Evolutionary conservation across 1,140 invertebrate genomes (phyloP).

Genomic region (Drosophila parvula): DNA sequence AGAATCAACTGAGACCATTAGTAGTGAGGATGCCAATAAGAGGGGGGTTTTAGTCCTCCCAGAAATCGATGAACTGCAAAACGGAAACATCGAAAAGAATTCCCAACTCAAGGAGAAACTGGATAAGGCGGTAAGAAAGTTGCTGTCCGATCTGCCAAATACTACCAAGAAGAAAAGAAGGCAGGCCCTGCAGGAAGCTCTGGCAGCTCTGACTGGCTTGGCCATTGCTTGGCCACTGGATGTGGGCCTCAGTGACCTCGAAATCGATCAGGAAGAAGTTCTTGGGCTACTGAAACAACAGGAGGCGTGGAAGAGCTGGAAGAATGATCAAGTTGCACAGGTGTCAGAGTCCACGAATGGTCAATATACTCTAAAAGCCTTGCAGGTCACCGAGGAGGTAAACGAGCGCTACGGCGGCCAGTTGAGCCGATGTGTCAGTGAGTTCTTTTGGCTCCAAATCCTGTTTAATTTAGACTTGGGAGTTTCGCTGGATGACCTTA

Average conservation of each 20-base stretch:
- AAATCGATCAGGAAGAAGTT: background rate
- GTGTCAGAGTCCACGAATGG: constrained; percentile 2
- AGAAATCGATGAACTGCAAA: background rate
- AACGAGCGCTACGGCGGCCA: background rate
- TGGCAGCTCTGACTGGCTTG: background rate
- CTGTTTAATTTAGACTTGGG: constrained; percentile 6
- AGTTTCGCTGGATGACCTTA: background rate
- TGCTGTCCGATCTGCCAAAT: constrained; percentile 9
- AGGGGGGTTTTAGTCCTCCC: background rate
- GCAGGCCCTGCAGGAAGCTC: constrained; percentile 13
- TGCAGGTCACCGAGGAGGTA: background rate
- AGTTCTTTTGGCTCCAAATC: background rate
- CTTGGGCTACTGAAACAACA: background rate
- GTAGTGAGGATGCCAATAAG: background rate
- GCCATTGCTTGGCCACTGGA: background rate
- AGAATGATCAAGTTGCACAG: background rate
- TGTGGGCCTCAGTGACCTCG: background rate
- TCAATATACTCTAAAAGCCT: background rate
- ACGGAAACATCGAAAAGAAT: background rate
- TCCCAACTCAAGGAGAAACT: background rate
- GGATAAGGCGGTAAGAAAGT: background rate
- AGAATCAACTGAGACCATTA: background rate
- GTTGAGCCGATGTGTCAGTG: background rate
- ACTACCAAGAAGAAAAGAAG: constrained; percentile 2
- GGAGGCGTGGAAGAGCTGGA: constrained; percentile 16